phyloP scores from a whole-genome alignment of 2,797 vertebrate genomes.

The Eurystomus glaucurus region DNA sequence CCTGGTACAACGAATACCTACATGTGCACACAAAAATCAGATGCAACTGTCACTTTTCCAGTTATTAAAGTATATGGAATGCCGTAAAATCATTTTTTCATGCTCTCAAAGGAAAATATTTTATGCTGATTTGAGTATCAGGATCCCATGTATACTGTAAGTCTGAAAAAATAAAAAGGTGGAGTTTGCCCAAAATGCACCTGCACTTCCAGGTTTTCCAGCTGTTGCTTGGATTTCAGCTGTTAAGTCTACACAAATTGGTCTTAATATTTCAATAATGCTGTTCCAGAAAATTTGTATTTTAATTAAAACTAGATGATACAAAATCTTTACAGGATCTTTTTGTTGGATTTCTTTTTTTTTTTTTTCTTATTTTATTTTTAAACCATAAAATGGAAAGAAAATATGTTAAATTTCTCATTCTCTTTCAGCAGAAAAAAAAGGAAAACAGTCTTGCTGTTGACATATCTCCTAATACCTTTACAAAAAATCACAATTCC shows the following conservation, averaged over 20 bases:
- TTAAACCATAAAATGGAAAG: background rate
- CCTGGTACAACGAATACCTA: background rate
- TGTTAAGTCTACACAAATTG: background rate
- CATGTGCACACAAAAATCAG: background rate
- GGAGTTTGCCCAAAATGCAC: background rate
- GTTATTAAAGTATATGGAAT: background rate
- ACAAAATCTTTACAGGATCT: background rate
- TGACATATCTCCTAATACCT: background rate
- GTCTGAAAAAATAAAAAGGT: background rate
- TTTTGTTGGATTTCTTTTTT: background rate
- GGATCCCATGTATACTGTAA: background rate
- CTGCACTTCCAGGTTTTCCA: background rate
- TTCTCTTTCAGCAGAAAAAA: background rate
- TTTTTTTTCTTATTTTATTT: background rate
- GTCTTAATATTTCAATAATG: background rate
- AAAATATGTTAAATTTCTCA: background rate
- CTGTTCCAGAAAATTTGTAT: background rate
- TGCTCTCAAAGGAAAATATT: background rate
- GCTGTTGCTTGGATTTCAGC: background rate
- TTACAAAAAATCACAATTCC: background rate
- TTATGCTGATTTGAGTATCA: background rate
- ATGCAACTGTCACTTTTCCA: background rate
- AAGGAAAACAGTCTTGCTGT: background rate
- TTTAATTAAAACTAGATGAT: background rate
- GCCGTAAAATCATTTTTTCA: background rate